Conservation (phyloP, 92 coral and sea anemone species). For the Porites rus region DNA sequence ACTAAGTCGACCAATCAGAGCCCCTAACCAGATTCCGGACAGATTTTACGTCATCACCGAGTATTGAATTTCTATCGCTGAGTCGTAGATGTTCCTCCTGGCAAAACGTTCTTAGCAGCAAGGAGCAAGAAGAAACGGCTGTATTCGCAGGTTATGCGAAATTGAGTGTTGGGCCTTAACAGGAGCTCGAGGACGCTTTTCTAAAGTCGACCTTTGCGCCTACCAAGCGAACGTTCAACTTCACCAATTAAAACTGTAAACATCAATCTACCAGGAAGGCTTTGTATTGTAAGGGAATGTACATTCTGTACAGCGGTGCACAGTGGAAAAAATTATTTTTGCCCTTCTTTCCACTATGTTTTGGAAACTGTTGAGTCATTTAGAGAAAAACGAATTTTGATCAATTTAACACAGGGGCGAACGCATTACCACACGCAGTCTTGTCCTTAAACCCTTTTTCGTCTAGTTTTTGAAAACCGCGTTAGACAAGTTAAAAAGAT, state of each 20-base stretch:
- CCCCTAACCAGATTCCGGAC: no score
- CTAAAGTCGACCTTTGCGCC: neutral
- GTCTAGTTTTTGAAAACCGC: neutral
- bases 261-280: conserved; percentile 6
- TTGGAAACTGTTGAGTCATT: neutral
- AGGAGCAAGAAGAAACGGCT: no score
- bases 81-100: no score
- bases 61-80: no score
- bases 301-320: conserved; percentile 21
- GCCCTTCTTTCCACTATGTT: neutral
- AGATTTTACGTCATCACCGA: no score
- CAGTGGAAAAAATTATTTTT: no score
- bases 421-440: neutral
- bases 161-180: neutral
- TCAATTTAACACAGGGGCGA: neutral
- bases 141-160: no score
- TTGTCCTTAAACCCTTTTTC: neutral
- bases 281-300: neutral
- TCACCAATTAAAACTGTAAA: no score
- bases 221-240: neutral
- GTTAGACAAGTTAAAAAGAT: neutral
- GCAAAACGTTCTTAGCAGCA: no score
- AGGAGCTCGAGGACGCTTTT: neutral
- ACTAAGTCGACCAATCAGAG: no score
- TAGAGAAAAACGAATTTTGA: conserved; percentile 2